Conservation (phyloP, 2,888 invertebrate species). For the Zaprionus bogoriensis region DNA sequence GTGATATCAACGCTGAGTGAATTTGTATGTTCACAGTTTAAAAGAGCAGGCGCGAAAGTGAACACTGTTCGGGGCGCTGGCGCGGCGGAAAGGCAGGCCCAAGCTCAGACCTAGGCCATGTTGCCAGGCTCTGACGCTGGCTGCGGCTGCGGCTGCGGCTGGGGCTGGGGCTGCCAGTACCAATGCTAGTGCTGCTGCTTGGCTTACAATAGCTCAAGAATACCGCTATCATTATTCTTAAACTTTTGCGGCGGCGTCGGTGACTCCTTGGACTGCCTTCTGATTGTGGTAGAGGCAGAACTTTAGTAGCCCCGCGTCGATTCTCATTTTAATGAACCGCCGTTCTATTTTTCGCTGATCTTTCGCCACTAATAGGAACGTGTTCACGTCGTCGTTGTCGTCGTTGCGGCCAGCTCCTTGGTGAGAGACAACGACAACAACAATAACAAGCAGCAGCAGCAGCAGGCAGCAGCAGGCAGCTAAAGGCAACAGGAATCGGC, state of each 20-base stretch:
- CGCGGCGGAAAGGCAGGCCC: neutral
- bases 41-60: constrained; percentile 77
- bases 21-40: constrained; percentile 82
- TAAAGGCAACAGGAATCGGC: constrained; percentile 30
- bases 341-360: constrained; percentile 81
- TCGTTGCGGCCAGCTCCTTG: constrained; percentile 37
- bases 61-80: constrained; percentile 52
- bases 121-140: constrained; percentile 27
- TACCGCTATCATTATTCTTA: constrained; percentile 82
- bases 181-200: no score
- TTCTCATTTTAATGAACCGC: constrained; percentile 81
- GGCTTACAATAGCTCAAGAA: constrained; percentile 80
- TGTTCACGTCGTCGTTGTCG: constrained; percentile 65
- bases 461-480: constrained; percentile 40
- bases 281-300: constrained; percentile 22
- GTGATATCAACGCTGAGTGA: constrained; percentile 81
- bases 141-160: constrained; percentile 20
- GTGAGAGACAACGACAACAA: constrained; percentile 42
- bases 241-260: constrained; percentile 48
- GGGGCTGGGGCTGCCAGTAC: neutral
- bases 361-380: constrained; percentile 80
- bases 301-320: constrained; percentile 51
- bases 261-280: constrained; percentile 43
- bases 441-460: constrained; percentile 32
- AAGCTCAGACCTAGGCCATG: constrained; percentile 37